A percentile compares a stretch with the other conserved stretches of the same genome.
Conservation (phyloP, 2,888 invertebrate species). For the Limnephilus rhombicus region DNA sequence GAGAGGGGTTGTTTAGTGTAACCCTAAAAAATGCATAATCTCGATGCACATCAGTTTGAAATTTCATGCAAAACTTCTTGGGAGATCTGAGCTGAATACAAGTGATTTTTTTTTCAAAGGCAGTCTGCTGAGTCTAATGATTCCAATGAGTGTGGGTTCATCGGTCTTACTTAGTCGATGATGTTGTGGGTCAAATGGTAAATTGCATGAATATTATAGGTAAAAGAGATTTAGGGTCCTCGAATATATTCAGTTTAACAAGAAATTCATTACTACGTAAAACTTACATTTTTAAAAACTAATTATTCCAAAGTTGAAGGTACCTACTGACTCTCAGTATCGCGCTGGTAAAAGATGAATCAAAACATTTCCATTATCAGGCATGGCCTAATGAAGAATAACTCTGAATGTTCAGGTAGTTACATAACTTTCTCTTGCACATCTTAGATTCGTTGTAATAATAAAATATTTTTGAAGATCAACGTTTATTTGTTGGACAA, state of each 20-base stretch:
- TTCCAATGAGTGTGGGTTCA: too few relatives aligned
- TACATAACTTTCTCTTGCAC: neutral
- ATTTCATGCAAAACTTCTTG: neutral
- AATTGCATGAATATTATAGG: neutral
- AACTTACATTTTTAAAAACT: neutral
- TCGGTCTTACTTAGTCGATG: neutral
- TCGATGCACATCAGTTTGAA: conserved; percentile 30
- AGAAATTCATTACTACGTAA: neutral
- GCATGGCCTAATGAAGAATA: neutral
- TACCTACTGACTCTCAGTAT: neutral
- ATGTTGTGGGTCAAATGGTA: neutral
- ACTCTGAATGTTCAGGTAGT: neutral
- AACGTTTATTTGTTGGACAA: neutral
- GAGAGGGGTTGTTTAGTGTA: conserved; percentile 27
- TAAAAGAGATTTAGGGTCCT: neutral
- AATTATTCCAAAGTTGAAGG: neutral
- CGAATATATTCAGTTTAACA: neutral
- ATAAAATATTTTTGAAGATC: neutral
- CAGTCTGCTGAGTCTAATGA: too few relatives aligned
- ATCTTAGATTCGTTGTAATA: too few relatives aligned
- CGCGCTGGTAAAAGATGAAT: neutral
- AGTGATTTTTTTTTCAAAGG: too few relatives aligned
- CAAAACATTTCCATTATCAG: neutral
- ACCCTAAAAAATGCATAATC: conserved; percentile 46
- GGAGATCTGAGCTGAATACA: neutral